Evolutionary conservation across 2,888 invertebrate species (phyloP).

Genomic region (Thymelicus acteon): DNA sequence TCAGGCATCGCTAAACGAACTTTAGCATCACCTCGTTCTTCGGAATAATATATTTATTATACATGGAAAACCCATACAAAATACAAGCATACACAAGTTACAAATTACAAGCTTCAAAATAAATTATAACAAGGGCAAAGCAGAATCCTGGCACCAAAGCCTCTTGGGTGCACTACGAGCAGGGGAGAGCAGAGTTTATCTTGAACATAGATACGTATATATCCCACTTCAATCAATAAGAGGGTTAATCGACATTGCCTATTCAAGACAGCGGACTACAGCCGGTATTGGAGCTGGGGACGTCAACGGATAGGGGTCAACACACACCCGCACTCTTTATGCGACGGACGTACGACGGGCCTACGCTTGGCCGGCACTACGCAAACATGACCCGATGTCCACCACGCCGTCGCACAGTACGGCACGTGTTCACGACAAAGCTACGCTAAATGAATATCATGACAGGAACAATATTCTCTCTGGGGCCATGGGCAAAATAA

Average conservation of each 20-base stretch:
- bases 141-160: no score
- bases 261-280: conserved; percentile 3
- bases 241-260: not conserved
- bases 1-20: no score
- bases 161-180: no score
- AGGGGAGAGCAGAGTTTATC: no score
- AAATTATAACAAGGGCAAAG: no score
- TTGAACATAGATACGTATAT: no score
- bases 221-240: not conserved
- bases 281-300: not conserved
- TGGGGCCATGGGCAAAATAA: not conserved
- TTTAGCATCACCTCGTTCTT: no score
- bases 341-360: conserved; percentile 51
- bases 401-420: conserved; percentile 26
- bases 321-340: conserved; percentile 63
- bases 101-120: no score
- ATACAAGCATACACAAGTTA: no score
- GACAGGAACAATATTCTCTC: not conserved
- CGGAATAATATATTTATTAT: no score
- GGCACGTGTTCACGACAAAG: conserved; percentile 8
- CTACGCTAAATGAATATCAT: conserved; percentile 7
- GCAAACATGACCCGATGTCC: conserved; percentile 49
- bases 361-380: conserved; percentile 43
- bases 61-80: no score
- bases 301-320: conserved; percentile 52